A percentile compares a stretch with the other conserved stretches of the same genome.
Evolutionary conservation across 2,113 vertebrate genomes (phyloP).

Genomic region (Indicator indicator): DNA sequence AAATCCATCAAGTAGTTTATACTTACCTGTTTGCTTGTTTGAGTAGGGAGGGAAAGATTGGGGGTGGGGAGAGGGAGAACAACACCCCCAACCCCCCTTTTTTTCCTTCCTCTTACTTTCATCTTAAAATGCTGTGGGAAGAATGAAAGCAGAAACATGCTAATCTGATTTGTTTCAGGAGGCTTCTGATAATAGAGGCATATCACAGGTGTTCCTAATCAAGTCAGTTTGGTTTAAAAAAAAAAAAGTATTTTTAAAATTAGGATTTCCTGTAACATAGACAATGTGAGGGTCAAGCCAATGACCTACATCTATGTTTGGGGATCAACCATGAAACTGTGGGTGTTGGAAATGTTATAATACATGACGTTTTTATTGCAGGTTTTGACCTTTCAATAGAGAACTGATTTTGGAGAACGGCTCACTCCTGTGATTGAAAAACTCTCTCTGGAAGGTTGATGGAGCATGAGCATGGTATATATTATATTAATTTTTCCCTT

Average conservation of each 20-base stretch:
- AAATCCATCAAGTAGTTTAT: neutral
- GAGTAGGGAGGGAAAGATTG: neutral
- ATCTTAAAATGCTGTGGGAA: conserved; percentile 61
- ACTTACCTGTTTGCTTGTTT: neutral
- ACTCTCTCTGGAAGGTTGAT: conserved; percentile 68
- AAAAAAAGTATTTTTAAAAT: conserved; percentile 66
- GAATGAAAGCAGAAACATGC: conserved; percentile 75
- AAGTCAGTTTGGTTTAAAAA: conserved; percentile 51
- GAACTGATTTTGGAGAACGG: conserved; percentile 73
- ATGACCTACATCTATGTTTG: conserved; percentile 73
- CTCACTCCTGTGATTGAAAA: conserved; percentile 74
- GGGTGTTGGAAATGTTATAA: conserved; percentile 79
- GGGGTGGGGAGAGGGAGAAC: neutral
- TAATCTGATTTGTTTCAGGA: conserved; percentile 78
- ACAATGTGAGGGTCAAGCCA: conserved; percentile 67
- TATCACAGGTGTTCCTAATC: conserved; percentile 81
- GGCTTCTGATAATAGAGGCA: conserved; percentile 67
- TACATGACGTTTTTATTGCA: conserved; percentile 84
- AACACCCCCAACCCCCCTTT: neutral
- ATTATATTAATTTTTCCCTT: conserved; percentile 59
- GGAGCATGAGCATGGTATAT: conserved; percentile 74
- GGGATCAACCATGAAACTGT: conserved; percentile 74
- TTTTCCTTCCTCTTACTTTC: conserved; percentile 37
- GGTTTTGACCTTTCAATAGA: conserved; percentile 80
- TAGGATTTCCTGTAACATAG: conserved; percentile 65